Evolutionary conservation across 2,888 invertebrate genomes (phyloP).

Genomic region (Noctuana brunneofusca): DNA sequence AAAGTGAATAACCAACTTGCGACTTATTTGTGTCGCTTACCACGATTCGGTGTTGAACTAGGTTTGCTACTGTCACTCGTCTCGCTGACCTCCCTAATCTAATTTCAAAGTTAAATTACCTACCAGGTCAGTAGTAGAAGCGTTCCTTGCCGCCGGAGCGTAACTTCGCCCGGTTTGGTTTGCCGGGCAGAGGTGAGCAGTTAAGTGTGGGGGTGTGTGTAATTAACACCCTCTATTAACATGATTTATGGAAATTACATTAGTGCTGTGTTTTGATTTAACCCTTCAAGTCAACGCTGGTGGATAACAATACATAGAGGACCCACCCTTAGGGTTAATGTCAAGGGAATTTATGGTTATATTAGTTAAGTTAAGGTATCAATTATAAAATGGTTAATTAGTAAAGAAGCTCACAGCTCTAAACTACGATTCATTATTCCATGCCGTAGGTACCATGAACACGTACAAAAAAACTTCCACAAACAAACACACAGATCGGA

Average conservation of each 20-base stretch:
- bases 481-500: too few relatives aligned
- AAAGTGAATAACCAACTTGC: neutral
- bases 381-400: too few relatives aligned
- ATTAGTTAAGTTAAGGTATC: too few relatives aligned
- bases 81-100: slow-evolving; percentile 1
- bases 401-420: too few relatives aligned
- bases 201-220: neutral
- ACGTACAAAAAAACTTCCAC: too few relatives aligned
- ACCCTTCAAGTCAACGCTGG: neutral
- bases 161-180: neutral
- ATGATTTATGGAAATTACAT: neutral
- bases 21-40: too few relatives aligned
- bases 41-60: neutral
- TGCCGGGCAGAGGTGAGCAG: neutral
- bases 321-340: too few relatives aligned
- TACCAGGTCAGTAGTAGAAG: neutral
- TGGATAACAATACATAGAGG: neutral
- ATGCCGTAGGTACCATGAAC: too few relatives aligned
- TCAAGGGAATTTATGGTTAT: neutral
- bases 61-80: neutral
- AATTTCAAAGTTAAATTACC: slow-evolving; percentile 1
- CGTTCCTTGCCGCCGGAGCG: neutral
- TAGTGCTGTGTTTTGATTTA: neutral
- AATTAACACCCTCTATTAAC: neutral
- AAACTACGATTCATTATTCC: too few relatives aligned